phyloP scores from a whole-genome alignment of 2,797 vertebrate genomes.

The Siniperca scherzeri region DNA sequence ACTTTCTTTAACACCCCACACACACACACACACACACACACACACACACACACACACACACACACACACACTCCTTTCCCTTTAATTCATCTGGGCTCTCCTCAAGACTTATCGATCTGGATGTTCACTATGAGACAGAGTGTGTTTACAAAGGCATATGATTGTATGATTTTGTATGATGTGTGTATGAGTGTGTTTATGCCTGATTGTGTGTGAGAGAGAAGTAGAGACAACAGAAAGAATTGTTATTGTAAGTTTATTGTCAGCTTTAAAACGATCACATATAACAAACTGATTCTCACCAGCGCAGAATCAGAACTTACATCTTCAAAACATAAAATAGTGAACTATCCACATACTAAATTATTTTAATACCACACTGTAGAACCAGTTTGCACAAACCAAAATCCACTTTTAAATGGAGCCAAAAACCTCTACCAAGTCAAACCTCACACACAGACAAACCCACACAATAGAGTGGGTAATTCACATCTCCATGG shows the following conservation, averaged over 20 bases:
- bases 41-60: constrained; percentile 15
- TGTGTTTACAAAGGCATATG: constrained; percentile 1
- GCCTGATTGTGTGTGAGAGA: neutral
- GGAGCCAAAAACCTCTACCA: constrained; percentile 15
- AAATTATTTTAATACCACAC: neutral
- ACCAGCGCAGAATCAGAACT: neutral
- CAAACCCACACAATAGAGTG: constrained; percentile 38
- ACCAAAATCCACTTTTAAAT: constrained; percentile 13
- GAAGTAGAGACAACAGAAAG: neutral
- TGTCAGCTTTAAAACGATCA: neutral
- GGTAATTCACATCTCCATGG: constrained; percentile 71
- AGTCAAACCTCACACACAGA: constrained; percentile 30
- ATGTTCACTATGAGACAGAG: neutral
- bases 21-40: constrained; percentile 9
- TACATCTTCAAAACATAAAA: neutral
- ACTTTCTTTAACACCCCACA: constrained; percentile 21
- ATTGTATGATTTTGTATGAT: neutral
- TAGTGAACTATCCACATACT: neutral
- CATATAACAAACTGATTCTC: neutral
- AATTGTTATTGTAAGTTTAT: neutral
- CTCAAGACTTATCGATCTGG: constrained; percentile 21
- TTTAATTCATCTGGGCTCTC: constrained; percentile 31
- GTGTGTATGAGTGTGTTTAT: neutral
- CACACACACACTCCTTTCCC: constrained; percentile 12
- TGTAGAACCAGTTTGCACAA: neutral